Evolutionary conservation across 2,888 invertebrate genomes (phyloP), one percentile per base, ranked within the genome.

Genomic region (Macropis europaea): DNA sequence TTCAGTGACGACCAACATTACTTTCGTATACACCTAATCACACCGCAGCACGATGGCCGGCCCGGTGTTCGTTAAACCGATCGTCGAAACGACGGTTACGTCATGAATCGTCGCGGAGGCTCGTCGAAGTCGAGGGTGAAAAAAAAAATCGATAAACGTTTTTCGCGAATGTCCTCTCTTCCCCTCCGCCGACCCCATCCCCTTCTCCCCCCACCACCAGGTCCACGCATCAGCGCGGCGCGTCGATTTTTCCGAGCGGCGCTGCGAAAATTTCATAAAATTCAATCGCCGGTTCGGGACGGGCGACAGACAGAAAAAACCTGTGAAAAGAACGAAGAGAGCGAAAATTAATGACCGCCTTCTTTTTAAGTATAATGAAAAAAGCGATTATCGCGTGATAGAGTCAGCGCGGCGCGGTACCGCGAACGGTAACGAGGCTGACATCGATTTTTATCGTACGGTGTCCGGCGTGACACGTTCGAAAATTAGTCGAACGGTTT

Each of bases 291-390:
- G n/a, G n/a, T 13, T 13, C 32, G 11, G 11, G 42, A n/a, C n/a
- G 22, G 32, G 32, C 19, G 42, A 15, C 30, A 56, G 5, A 19
- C 9, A 15, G 40, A 43, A 30, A 43, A n/a, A n/a, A n/a, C n/a
- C n/a, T n/a, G n/a, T n/a, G n/a, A n/a, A n/a, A n/a, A n/a, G n/a
- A n/a, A n/a, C n/a, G n/a, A n/a, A n/a, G 19, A 59, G 47, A 70
- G 45, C 26, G 34, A 60, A 36, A 66, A 53, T 69, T n/a, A 50
- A 63, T 63, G 62, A 68, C 54, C 68, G 34, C 62, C 56, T 34
- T 42, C 61, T 61, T 56, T 69, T 64, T 57, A 56, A 69, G 57
- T 69, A 57, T 57, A 69, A 69, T 64, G 64, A 69, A 69, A 69
- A 64, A 69, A 69, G 69, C 64, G 64, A 69, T 69, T 64, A 57